Evolutionary conservation across 2,797 vertebrate genomes (phyloP).

Genomic region (Carapus acus): DNA sequence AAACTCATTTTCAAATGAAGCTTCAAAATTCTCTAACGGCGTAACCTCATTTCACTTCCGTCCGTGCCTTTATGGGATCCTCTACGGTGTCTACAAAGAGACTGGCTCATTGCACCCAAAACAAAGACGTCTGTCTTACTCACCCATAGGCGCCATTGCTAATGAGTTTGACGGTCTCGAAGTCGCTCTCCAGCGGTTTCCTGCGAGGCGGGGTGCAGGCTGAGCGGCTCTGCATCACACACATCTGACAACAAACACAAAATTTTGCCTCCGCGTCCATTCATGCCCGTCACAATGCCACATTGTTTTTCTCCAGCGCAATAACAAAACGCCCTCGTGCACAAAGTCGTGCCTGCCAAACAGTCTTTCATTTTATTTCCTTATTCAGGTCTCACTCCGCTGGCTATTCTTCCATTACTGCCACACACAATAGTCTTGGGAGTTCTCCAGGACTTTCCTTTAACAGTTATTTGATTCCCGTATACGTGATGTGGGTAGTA

Average conservation of each 20-base stretch:
- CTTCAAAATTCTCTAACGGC: conserved; percentile 14
- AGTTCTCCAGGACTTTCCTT: neutral
- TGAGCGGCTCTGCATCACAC: conserved; percentile 65
- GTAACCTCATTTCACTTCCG: conserved; percentile 33
- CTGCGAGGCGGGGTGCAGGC: conserved; percentile 74
- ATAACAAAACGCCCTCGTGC: neutral
- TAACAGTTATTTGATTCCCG: neutral
- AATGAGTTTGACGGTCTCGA: conserved; percentile 94
- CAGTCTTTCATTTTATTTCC: neutral
- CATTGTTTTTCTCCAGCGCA: no score
- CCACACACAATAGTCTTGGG: neutral
- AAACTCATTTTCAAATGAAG: conserved; percentile 11
- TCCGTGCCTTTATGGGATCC: conserved; percentile 31
- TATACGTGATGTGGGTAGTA: conserved; percentile 57
- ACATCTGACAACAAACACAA: conserved; percentile 24
- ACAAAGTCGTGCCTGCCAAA: neutral
- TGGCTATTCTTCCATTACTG: neutral
- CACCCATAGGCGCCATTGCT: conserved; percentile 97
- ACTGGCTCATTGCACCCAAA: conserved; percentile 22
- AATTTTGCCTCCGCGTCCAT: conserved; percentile 9
- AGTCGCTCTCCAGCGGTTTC: conserved; percentile 90
- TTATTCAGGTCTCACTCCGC: neutral
- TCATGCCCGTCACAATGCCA: neutral
- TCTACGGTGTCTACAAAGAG: conserved; percentile 15
- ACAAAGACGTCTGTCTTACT: conserved; percentile 58